Conservation (phyloP, 2,888 invertebrate genomes). For the Keiferia lycopersicella region DNA sequence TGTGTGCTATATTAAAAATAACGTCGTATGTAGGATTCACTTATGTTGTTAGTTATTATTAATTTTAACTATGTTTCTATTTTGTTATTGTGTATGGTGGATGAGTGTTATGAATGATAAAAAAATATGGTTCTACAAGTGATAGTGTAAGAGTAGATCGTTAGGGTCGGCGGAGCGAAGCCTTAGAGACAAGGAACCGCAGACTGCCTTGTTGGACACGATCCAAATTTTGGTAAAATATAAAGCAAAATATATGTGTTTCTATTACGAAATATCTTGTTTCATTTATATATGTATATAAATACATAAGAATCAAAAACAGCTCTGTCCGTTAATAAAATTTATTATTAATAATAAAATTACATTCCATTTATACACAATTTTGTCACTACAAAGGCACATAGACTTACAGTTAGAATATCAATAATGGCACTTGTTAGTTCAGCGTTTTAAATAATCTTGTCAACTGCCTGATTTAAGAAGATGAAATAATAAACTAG, state of each 20-base stretch:
- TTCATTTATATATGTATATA: slow-evolving; percentile 55
- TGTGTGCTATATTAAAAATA: neutral
- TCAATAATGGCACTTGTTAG: slow-evolving; percentile 70
- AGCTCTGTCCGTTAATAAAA: slow-evolving; percentile 50
- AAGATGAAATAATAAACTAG: too few relatives aligned
- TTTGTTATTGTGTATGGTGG: neutral
- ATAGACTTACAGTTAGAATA: slow-evolving; percentile 48
- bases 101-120: neutral
- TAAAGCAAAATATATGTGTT: slow-evolving; percentile 80
- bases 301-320: slow-evolving; percentile 29
- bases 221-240: slow-evolving; percentile 74
- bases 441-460: slow-evolving; percentile 32
- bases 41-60: neutral
- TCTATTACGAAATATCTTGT: slow-evolving; percentile 69
- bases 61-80: neutral
- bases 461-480: too few relatives aligned
- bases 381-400: slow-evolving; percentile 34
- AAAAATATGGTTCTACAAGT: slow-evolving; percentile 1
- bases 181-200: slow-evolving; percentile 43
- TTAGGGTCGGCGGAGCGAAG: slow-evolving; percentile 1
- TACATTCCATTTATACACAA: slow-evolving; percentile 41
- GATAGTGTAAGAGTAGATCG: slow-evolving; percentile 14
- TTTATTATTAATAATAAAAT: slow-evolving; percentile 53
- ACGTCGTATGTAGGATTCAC: neutral
- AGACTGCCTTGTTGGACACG: slow-evolving; percentile 72